Percentiles rank a stretch among this genome's conserved stretches.
Evolutionary conservation across 2,888 invertebrate species (phyloP).

Genomic region (Plemyria rubiginata): DNA sequence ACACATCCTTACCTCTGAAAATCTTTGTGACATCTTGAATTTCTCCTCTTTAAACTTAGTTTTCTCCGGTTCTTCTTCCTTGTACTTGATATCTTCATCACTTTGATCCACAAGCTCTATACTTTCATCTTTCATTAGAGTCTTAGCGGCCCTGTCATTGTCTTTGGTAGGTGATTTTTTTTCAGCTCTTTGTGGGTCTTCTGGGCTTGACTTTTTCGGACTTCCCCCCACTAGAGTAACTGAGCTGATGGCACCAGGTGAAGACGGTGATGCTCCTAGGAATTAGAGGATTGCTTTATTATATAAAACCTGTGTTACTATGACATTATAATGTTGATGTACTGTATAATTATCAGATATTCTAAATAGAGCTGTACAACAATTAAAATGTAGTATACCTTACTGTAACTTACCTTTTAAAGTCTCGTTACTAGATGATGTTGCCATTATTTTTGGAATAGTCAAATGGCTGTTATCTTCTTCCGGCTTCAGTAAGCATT

Average conservation of each 20-base stretch:
- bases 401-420: slow-evolving; percentile 85
- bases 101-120: slow-evolving; percentile 78
- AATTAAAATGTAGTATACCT: no score
- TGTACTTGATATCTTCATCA: slow-evolving; percentile 76
- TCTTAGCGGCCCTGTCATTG: slow-evolving; percentile 62
- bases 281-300: not conserved
- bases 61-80: slow-evolving; percentile 75
- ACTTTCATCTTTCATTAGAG: slow-evolving; percentile 73
- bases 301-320: no score
- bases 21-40: slow-evolving; percentile 77
- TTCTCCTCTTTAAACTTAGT: slow-evolving; percentile 73
- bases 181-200: slow-evolving; percentile 53
- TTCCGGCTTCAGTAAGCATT: slow-evolving; percentile 74
- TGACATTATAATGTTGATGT: no score
- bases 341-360: no score
- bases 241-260: slow-evolving; percentile 90
- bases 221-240: slow-evolving; percentile 89
- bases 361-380: not conserved
- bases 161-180: slow-evolving; percentile 64
- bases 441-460: slow-evolving; percentile 89
- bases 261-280: slow-evolving; percentile 84
- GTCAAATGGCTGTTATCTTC: slow-evolving; percentile 87
- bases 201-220: slow-evolving; percentile 71
- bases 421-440: slow-evolving; percentile 91
- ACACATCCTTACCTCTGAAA: slow-evolving; percentile 68